Conservation (phyloP, 2,888 invertebrate species). For the Aphrophora alni region DNA sequence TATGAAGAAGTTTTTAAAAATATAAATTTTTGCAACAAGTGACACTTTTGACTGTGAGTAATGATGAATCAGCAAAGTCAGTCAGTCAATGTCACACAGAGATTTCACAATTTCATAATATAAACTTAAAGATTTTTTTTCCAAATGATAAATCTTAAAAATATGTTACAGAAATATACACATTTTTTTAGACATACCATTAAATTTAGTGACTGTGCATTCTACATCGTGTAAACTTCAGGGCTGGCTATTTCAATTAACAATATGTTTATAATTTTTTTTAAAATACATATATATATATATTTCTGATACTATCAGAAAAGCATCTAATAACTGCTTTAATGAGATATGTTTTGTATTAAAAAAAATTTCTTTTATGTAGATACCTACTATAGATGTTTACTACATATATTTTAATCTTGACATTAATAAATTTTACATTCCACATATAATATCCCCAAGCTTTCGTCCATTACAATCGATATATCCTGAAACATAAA, state of each 20-base stretch:
- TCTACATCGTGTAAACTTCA: background rate
- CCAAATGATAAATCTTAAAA: no score
- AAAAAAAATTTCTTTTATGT: background rate
- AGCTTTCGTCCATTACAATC: background rate
- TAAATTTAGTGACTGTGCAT: slow-evolving; percentile 6
- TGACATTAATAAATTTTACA: background rate
- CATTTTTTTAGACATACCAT: background rate
- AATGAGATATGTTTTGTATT: background rate
- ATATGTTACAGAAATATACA: background rate
- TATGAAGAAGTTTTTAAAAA: no score
- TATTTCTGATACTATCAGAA: background rate
- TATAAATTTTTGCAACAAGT: no score
- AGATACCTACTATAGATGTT: background rate
- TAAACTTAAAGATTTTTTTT: no score
- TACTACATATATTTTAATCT: background rate
- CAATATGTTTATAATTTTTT: background rate
- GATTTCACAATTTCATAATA: no score
- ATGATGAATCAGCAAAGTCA: no score
- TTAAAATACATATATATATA: background rate
- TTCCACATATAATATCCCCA: background rate
- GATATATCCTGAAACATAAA: background rate
- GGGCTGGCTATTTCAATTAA: background rate
- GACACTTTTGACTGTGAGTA: no score
- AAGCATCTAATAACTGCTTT: background rate
- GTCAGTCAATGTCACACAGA: no score